Base-by-base conservation (phyloP, 2,113 vertebrate genomes). In the Sclerurus mexicanus region DNA sequence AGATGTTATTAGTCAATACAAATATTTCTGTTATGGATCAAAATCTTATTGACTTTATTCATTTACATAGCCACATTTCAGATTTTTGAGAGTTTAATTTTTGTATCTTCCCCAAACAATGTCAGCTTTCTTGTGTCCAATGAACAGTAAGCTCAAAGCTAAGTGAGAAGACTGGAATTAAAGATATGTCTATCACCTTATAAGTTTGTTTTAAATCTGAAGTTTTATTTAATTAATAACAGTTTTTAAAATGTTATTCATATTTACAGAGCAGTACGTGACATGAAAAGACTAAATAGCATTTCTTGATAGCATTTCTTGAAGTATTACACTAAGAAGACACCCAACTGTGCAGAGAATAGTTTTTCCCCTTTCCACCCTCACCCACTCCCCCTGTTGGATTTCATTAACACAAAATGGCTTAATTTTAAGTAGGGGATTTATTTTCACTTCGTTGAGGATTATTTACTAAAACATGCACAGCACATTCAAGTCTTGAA, bases 401-500 rank as follows among this genome's bases (percentile, higher is more conserved):
- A 64, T 84, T 89, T 85, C 10, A 18, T 95, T 89, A 79, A 49
- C 37, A 64, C 10, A 56, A 7, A 79, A 76, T 40, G 35, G 58
- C 62, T 96, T 94, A 79, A 79, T 67, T 90, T 91, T 91, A 91
- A 94, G 42, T 13, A 67, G 13, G 19, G 28, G 67, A 91, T 96
- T 93, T 95, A 88, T 87, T 94, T 95, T 83, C 78, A 90, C 42
- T 96, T 96, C 85, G 30, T 39, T 73, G 46, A 42, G 42, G 42
- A 89, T 96, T 93, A 85, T 60, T 95, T 91, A 27, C 50, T 89
- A 77, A 89, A 95, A 47, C 30, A 66, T 76, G 66, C 30, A 0
- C n/a, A 52, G 19, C 14, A 4, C 21, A 63, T 85, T 73, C 59
- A 85, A 59, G 14, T 50, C 89, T 72, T 67, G 35, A 76, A 73